Percentiles rank a stretch among this genome's conserved stretches.
These are phyloP conservation scores for Cromileptes altivelis DNA, from an alignment of 2,113 vertebrate genomes.

Conservation along the genomic window DNA sequence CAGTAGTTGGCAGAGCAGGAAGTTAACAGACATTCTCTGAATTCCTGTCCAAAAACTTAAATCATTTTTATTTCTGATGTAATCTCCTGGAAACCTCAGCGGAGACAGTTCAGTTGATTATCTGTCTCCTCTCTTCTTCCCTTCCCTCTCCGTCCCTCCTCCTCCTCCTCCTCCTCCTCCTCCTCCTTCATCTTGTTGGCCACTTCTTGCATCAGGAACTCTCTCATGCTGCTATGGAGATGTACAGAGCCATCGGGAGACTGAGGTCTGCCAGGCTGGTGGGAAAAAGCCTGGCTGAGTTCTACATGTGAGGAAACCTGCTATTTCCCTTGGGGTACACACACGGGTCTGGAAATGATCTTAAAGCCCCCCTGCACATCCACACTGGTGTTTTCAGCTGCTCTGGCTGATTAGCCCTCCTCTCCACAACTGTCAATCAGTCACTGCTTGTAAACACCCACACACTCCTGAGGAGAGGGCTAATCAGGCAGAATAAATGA, in stretches of 20 bases:
- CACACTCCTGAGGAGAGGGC: background rate
- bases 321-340: background rate
- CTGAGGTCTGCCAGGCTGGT: slow-evolving; percentile 92
- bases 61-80: slow-evolving; percentile 18
- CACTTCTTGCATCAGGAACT: slow-evolving; percentile 87
- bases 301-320: slow-evolving; percentile 91
- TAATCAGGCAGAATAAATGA: slow-evolving; percentile 13
- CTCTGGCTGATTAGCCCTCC: slow-evolving; percentile 9
- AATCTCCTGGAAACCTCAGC: slow-evolving; percentile 16
- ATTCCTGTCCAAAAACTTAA: slow-evolving; percentile 1
- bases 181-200: slow-evolving; percentile 3
- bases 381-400: background rate
- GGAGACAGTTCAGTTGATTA: slow-evolving; percentile 28
- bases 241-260: slow-evolving; percentile 93
- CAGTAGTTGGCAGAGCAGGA: slow-evolving; percentile 5
- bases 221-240: slow-evolving; percentile 95
- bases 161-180: slow-evolving; percentile 1
- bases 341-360: background rate
- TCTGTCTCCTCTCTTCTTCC: slow-evolving; percentile 16
- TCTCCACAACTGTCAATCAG: slow-evolving; percentile 3
- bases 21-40: background rate
- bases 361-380: background rate
- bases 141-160: no score
- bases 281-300: slow-evolving; percentile 97
- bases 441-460: background rate